Evolutionary conservation across 2,113 vertebrate genomes (phyloP), one percentile per base, ranked within the genome.

Genomic region (Triplophysa tibetana): DNA sequence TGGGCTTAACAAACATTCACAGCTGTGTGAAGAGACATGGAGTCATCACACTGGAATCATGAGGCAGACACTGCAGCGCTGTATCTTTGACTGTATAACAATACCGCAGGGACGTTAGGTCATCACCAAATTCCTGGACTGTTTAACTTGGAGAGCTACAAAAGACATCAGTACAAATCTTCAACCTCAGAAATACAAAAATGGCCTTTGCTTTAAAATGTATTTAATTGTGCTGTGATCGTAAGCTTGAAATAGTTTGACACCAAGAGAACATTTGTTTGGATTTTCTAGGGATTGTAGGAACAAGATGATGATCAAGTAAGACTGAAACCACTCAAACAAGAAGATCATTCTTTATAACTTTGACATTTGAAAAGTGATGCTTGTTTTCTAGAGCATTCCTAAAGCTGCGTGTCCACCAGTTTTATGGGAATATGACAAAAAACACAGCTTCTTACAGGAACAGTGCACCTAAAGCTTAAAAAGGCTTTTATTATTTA

Each of bases 1-100:
- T 80, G 84, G 64, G 80, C 52, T 50, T 70, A 69, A 82, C 67
- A 85, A 80, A 79, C 67, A 81, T 83, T 84, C 82, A 83, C 85
- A 80, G 82, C 82, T 82, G 74, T 74, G 60, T 24, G 43, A 81
- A 80, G 68, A 73, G 63, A 60, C 76, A 74, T 48, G 62, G 79
- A 75, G 64, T 80, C 77, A 82, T 66, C 74, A 48, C 76, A 80
- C 56, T 69, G 23, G 23, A 65, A 70, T 52, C 12, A 65, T 21
- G 11, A 63, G 19, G 65, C 54, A 68, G 72, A 81, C 63, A 67
- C 29, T 52, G 26, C 64, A 26, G 16, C n/a, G 10, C 69, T 29
- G 19, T n/a, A 56, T 56, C 54, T 19, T 16, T 21, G 54, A 38
- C 50, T 72, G 69, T 29, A 56, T 24, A 24, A 24, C 12, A 33